Evolutionary conservation across 2,113 vertebrate species (phyloP).

Genomic region (Eretmochelys imbricata): DNA sequence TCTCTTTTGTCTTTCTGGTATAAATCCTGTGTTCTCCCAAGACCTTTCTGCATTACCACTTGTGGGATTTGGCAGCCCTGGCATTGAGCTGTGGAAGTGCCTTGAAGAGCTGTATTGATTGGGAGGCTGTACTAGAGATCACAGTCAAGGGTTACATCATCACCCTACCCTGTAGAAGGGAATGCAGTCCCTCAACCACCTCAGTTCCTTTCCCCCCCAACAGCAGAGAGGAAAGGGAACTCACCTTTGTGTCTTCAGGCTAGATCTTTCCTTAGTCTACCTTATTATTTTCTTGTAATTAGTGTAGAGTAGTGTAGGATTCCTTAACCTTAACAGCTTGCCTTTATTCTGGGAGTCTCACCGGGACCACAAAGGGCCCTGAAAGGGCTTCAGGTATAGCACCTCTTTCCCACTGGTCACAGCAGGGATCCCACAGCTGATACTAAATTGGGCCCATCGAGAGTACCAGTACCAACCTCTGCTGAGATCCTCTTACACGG

Average conservation of each 20-base stretch:
- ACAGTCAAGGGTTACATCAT: neutral
- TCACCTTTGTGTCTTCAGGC: neutral
- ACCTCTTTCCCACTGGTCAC: neutral
- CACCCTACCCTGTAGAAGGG: neutral
- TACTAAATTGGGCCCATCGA: neutral
- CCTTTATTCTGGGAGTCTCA: neutral
- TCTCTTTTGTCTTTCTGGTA: neutral
- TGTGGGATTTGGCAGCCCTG: neutral
- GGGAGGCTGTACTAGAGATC: neutral
- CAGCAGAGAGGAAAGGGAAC: neutral
- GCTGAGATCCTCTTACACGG: neutral
- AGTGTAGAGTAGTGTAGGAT: neutral
- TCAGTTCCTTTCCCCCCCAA: neutral
- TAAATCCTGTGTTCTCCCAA: neutral
- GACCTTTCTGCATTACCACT: neutral
- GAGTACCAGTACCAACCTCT: neutral
- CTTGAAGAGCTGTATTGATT: neutral
- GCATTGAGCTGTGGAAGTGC: neutral
- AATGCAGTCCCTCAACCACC: neutral
- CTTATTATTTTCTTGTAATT: neutral
- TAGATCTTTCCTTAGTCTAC: neutral
- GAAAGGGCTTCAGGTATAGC: neutral
- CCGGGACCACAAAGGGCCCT: neutral
- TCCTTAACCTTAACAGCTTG: neutral
- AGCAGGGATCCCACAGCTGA: neutral